phyloP scores from a whole-genome alignment of 2,888 invertebrate genomes.

The Callimorpha dominula region DNA sequence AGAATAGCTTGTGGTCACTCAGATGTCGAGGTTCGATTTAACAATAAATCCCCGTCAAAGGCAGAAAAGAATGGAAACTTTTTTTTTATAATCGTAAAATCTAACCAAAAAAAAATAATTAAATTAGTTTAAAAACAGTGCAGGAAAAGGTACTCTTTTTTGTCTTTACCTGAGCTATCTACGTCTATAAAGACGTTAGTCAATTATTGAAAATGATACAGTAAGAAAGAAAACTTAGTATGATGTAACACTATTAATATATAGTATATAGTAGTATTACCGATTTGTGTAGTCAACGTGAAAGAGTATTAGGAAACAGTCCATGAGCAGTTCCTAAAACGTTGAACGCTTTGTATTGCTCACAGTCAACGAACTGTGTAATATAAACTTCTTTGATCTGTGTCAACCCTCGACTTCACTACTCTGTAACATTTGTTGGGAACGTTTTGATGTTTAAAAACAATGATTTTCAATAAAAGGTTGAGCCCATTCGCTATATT shows the following conservation, averaged over 20 bases:
- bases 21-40: too few species aligned
- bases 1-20: too few species aligned
- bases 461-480: conserved; percentile 13
- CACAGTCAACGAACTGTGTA: conserved; percentile 50
- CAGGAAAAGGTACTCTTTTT: too few species aligned
- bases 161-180: too few species aligned
- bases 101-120: too few species aligned
- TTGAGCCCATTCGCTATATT: not conserved
- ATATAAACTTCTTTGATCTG: conserved; percentile 56
- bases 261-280: not conserved
- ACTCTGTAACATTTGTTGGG: conserved; percentile 13
- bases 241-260: not conserved
- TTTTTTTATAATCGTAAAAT: too few species aligned
- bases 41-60: too few species aligned
- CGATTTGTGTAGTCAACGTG: conserved; percentile 14
- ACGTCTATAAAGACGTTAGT: not conserved
- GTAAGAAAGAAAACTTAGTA: not conserved
- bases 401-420: conserved; percentile 14
- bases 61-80: too few species aligned
- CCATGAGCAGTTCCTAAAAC: conserved; percentile 35
- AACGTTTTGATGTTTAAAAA: conserved; percentile 13
- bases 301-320: conserved; percentile 33
- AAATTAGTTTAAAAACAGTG: too few species aligned
- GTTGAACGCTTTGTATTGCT: conserved; percentile 53
- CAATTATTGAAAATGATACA: not conserved